Base-by-base conservation (phyloP, 2,797 vertebrate species). In the Tragopan temminckii region DNA sequence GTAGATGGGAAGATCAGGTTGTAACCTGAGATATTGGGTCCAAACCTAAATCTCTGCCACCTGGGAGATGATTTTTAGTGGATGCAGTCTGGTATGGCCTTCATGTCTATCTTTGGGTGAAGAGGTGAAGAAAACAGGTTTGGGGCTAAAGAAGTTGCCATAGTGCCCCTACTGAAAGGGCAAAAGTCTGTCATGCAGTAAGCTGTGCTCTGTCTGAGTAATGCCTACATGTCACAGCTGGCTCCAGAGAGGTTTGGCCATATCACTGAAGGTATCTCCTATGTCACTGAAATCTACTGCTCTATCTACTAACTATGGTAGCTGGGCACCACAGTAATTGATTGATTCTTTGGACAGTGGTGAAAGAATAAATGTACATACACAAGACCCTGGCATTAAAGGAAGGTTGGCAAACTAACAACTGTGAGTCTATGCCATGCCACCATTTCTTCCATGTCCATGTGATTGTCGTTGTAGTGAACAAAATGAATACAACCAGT, bases 71-170 rank as follows among this genome's bases (percentile, higher is more conserved):
- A 0, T 78, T 85, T 76, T 66, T 40, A 50, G n/a, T 20, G 6
- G 11, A 2, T 4, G 16, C 0, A 2, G 5, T 33, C 17, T 61
- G 43, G 5, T 35, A 8, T 3, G 33, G 45, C 23, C 81, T 17
- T 79, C 0, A 0, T 21, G 23, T 43, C 48, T 7, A 6, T 31
- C 52, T 29, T 45, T 18, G 38, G 29, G 24, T n/a, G n/a, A 18
- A 50, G 9, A 18, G 58, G 35, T 63, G 21, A 36, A 29, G 9
- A 13, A 24, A 20, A n/a, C 2, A 71, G 40, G 11, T 38, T 23
- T 2, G 2, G 9, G 15, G 11, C 31, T 61, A 3, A 36, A 53
- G 50, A 33, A 13, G 36, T 12, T 0, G 1, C 24, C 36, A 1
- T 16, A 4, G 3, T 3, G 27, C 13, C 14, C 62, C 27, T 38